These are phyloP conservation scores for Xenops minutus DNA, from an alignment of 2,797 vertebrate genomes.

Conservation along the genomic window DNA sequence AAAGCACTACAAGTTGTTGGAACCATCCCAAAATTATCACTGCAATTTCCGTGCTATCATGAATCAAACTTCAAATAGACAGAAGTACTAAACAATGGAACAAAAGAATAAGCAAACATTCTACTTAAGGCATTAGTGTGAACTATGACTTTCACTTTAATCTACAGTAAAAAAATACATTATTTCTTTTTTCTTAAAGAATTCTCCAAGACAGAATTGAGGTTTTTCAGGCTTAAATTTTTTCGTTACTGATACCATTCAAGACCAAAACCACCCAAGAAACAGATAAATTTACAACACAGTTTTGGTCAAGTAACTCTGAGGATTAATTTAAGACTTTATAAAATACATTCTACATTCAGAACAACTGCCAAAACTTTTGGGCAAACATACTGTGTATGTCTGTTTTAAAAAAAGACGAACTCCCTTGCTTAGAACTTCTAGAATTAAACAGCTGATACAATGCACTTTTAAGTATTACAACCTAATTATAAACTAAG, in stretches of 20 bases:
- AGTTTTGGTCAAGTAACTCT: background rate
- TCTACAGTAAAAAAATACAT: background rate
- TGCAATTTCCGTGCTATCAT: background rate
- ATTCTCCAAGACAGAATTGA: background rate
- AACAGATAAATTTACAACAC: background rate
- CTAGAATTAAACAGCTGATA: background rate
- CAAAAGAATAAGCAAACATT: background rate
- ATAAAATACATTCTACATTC: background rate
- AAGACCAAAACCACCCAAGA: background rate
- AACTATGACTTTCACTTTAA: background rate
- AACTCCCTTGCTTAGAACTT: background rate
- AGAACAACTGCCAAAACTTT: background rate
- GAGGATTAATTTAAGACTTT: background rate
- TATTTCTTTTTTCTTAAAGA: background rate
- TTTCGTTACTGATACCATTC: background rate
- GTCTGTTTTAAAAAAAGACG: background rate
- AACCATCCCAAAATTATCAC: background rate
- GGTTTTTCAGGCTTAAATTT: background rate
- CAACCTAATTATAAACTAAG: conserved; percentile 6
- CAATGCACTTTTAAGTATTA: background rate
- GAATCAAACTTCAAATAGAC: background rate
- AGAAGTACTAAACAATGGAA: background rate
- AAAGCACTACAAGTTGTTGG: background rate
- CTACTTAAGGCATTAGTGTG: background rate
- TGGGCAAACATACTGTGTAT: background rate